Evolutionary conservation across 2,113 vertebrate species (phyloP), one percentile per base, ranked within the genome.

Genomic region (Chloebia gouldiae): DNA sequence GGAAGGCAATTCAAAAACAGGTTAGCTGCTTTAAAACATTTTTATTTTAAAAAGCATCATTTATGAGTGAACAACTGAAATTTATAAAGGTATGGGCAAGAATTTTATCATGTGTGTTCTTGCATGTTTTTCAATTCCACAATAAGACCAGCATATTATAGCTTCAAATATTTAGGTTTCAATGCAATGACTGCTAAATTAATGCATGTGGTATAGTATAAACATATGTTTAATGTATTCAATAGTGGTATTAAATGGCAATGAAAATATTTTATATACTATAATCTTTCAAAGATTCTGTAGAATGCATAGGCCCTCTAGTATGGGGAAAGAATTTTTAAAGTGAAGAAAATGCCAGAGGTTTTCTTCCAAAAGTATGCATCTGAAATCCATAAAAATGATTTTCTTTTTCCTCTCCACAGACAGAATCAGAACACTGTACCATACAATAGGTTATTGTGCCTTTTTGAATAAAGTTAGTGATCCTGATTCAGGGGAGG

Each of bases 401-500:
- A 94, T 94, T 94, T 96, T 95, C 81, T 95, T 90, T 95, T 93
- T 96, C 45, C 95, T 96, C 88, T 92, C 88, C 93, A 83, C 81
- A 93, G 89, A 73, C 93, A 80, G 95, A 97, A 92, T 66, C 93
- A 75, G 86, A 97, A 96, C 77, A 96, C 93, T 94, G 96, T 97
- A 97, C 78, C 93, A 92, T 96, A 85, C n/a, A 76, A 92, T 40
- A 95, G 80, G 88, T 95, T 96, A 92, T 96, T 97, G 96, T 97
- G 97, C 96, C 98, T 97, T 98, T 95, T 85, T 93, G 90, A 93
- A 84, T 88, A 95, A 95, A 93, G 81, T 96, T 95, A 96, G 94
- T 93, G 89, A 88, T 94, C 88, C 90, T 97, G 90, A 96, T 94
- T 96, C 88, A 11, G 56, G 28, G 82, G 83, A 16, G 7, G 51